Evolutionary conservation across 2,888 invertebrate species (phyloP).

Genomic region (Aspidiotus destructor): DNA sequence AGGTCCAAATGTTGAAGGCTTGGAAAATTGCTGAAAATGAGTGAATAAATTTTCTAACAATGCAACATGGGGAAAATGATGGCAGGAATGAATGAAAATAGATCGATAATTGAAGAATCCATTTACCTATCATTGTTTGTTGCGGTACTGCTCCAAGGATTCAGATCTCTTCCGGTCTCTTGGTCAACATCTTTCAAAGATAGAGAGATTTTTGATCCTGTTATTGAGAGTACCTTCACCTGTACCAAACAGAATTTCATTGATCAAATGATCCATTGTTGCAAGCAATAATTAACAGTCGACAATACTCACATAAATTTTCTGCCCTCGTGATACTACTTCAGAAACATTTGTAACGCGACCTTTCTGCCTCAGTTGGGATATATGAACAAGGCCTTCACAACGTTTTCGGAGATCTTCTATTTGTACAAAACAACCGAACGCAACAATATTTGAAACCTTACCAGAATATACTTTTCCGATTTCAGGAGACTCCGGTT

Average conservation of each 20-base stretch:
- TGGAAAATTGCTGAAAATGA: too few species aligned
- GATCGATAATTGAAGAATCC: conserved; percentile 1
- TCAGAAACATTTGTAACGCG: conserved; percentile 89
- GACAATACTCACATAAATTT: conserved; percentile 49
- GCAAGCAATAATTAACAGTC: not conserved
- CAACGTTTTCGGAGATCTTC: conserved; percentile 79
- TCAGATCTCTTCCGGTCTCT: conserved; percentile 83
- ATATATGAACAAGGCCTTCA: conserved; percentile 97
- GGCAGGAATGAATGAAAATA: not conserved
- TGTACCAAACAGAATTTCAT: conserved; percentile 39
- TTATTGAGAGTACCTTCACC: conserved; percentile 80
- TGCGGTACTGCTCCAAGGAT: conserved; percentile 66
- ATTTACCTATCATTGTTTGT: conserved; percentile 45
- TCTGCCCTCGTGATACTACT: conserved; percentile 80
- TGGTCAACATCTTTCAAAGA: conserved; percentile 99
- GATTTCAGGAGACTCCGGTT: conserved; percentile 54
- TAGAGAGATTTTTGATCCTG: conserved; percentile 89
- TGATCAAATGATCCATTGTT: too few species aligned
- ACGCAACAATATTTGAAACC: conserved; percentile 92
- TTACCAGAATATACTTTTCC: conserved; percentile 87
- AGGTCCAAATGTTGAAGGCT: too few species aligned
- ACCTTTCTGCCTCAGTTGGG: conserved; percentile 83
- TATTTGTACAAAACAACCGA: conserved; percentile 95
- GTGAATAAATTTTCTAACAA: too few species aligned
- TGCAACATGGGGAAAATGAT: not conserved